These are phyloP conservation scores for Aphaenogaster rudis DNA, from an alignment of 1,140 invertebrate species.

Conservation along the genomic window DNA sequence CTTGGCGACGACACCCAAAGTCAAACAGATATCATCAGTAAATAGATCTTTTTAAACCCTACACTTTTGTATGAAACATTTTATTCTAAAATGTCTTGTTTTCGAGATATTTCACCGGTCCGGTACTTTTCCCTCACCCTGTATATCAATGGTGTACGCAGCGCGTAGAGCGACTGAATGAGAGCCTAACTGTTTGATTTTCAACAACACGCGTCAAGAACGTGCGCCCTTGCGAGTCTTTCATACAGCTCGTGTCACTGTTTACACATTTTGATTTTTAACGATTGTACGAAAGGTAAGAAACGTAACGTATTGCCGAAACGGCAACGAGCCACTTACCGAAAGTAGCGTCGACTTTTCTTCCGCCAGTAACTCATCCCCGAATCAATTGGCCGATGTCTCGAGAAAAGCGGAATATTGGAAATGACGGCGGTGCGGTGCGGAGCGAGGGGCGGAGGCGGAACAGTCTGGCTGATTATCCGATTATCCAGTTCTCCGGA, in stretches of 20 bases:
- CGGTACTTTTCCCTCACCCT: too few relatives aligned
- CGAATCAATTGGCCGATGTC: conserved; percentile 78
- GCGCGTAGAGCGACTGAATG: too few relatives aligned
- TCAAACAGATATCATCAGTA: too few relatives aligned
- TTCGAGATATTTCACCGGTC: too few relatives aligned
- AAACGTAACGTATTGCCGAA: background rate
- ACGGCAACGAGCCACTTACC: conserved; percentile 60
- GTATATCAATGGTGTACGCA: too few relatives aligned
- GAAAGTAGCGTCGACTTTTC: conserved; percentile 64
- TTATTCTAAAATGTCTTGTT: too few relatives aligned
- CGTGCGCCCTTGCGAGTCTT: too few relatives aligned
- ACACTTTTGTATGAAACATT: too few relatives aligned
- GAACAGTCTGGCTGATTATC: conserved; percentile 86
- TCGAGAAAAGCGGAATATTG: conserved; percentile 83
- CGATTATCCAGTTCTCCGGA: conserved; percentile 85
- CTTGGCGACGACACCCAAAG: too few relatives aligned
- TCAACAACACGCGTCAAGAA: too few relatives aligned
- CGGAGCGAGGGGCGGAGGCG: conserved; percentile 79
- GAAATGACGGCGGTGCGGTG: conserved; percentile 74
- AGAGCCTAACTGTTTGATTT: background rate
- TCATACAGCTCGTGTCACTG: too few relatives aligned
- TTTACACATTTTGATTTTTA: background rate
- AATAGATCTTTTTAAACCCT: too few relatives aligned
- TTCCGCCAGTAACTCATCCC: conserved; percentile 74
- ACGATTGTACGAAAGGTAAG: background rate